phyloP scores from a whole-genome alignment of 2,888 invertebrate genomes.

The Strigamia maritima region DNA sequence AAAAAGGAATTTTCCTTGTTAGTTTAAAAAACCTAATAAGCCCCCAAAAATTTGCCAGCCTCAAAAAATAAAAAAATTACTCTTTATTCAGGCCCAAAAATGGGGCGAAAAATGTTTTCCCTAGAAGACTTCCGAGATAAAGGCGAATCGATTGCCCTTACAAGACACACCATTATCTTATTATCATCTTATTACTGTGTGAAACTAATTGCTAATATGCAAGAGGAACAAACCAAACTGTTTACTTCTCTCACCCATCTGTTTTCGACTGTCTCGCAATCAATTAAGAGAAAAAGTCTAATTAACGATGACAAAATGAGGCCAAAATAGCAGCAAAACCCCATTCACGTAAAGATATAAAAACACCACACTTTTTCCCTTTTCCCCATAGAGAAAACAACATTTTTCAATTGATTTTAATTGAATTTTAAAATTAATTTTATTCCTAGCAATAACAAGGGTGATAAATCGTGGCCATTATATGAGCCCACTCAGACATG shows the following conservation, averaged over 20 bases:
- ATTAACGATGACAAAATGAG: conserved; percentile 26
- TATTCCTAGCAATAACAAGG: background rate
- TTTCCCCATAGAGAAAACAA: background rate
- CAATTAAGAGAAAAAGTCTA: conserved; percentile 21
- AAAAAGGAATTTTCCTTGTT: too few relatives aligned
- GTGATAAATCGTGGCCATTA: background rate
- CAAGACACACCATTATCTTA: background rate
- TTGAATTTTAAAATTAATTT: background rate
- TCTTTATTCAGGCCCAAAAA: too few relatives aligned
- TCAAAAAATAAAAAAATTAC: too few relatives aligned
- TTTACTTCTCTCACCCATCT: background rate
- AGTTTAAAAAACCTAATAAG: too few relatives aligned
- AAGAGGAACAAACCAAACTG: conserved; percentile 15
- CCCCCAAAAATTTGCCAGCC: too few relatives aligned
- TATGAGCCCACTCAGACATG: background rate
- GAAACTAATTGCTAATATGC: conserved; percentile 15
- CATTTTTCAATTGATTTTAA: background rate
- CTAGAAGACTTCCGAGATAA: background rate
- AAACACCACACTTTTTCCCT: too few relatives aligned
- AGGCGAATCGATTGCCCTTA: background rate
- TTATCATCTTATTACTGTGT: conserved; percentile 7
- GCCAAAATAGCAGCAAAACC: conserved; percentile 14
- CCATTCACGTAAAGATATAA: background rate
- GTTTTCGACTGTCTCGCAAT: conserved; percentile 13
- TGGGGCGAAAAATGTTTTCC: too few relatives aligned